Conservation (phyloP, 2,888 invertebrate species). For the Hypolimnas misippus region DNA sequence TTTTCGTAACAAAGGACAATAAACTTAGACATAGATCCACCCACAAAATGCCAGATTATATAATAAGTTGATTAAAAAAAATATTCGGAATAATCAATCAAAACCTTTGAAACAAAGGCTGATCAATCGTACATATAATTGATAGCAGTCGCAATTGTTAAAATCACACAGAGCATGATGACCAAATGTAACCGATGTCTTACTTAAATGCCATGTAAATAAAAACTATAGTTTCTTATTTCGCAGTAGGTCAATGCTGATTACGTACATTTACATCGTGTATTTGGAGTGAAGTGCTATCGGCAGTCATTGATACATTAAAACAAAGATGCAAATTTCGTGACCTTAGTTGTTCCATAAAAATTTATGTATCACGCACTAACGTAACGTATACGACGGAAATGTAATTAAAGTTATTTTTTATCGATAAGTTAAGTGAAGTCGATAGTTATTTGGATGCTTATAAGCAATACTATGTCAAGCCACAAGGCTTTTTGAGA, state of each 20-base stretch:
- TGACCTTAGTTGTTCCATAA: conserved; percentile 32
- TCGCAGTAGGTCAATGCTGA: conserved; percentile 58
- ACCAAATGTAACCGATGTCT: conserved; percentile 15
- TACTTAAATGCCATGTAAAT: conserved; percentile 30
- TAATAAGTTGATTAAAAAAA: conserved; percentile 25
- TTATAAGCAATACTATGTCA: too few relatives aligned
- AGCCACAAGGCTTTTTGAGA: too few relatives aligned
- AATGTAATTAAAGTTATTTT: not conserved
- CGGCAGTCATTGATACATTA: conserved; percentile 43
- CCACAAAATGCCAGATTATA: conserved; percentile 35
- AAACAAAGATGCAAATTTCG: conserved; percentile 42
- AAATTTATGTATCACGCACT: conserved; percentile 22
- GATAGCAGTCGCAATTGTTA: conserved; percentile 4
- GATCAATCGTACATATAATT: conserved; percentile 15
- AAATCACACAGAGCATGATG: conserved; percentile 3
- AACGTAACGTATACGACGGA: not conserved
- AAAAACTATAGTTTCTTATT: conserved; percentile 31
- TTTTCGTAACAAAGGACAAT: conserved; percentile 13
- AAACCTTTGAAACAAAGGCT: conserved; percentile 20
- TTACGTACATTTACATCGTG: conserved; percentile 46
- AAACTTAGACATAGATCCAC: conserved; percentile 17
- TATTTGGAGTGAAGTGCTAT: conserved; percentile 45
- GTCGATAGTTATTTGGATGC: not conserved
- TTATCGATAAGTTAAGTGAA: conserved; percentile 5
- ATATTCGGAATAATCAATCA: conserved; percentile 4